phyloP scores from a whole-genome alignment of 2,797 vertebrate genomes.

The Enteromius fasciolatus region DNA sequence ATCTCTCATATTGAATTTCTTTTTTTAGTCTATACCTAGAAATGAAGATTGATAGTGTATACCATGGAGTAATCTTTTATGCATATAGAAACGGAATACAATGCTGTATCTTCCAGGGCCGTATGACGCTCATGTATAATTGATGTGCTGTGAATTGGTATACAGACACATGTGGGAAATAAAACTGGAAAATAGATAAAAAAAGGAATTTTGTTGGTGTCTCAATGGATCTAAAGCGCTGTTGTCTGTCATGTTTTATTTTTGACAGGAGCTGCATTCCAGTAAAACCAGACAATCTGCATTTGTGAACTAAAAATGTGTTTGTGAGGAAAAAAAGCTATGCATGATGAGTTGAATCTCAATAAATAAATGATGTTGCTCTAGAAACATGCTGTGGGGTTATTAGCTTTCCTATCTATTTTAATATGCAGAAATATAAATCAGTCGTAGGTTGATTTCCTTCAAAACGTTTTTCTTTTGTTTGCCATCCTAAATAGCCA shows the following conservation, averaged over 20 bases:
- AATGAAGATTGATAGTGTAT: slow-evolving; percentile 61
- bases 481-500: not conserved
- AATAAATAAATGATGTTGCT: not conserved
- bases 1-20: slow-evolving; percentile 42
- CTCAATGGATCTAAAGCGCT: not conserved
- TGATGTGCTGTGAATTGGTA: slow-evolving; percentile 67
- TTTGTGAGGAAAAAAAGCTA: not conserved
- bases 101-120: slow-evolving; percentile 31
- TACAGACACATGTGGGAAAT: slow-evolving; percentile 55
- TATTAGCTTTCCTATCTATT: not conserved
- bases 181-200: slow-evolving; percentile 39
- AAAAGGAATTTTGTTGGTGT: slow-evolving; percentile 7
- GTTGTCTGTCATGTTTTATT: slow-evolving; percentile 19
- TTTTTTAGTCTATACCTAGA: slow-evolving; percentile 44
- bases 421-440: not conserved
- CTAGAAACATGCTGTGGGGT: not conserved
- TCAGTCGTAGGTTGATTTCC: not conserved
- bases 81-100: slow-evolving; percentile 68
- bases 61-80: slow-evolving; percentile 65
- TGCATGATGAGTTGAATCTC: not conserved
- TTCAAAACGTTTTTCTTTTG: not conserved
- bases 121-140: slow-evolving; percentile 64
- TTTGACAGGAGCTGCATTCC: not conserved
- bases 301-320: not conserved
- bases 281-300: not conserved